Percentiles rank a stretch among this genome's conserved stretches.
Evolutionary conservation across 1,140 invertebrate genomes (phyloP).

Genomic region (Geopemphigus sp.): DNA sequence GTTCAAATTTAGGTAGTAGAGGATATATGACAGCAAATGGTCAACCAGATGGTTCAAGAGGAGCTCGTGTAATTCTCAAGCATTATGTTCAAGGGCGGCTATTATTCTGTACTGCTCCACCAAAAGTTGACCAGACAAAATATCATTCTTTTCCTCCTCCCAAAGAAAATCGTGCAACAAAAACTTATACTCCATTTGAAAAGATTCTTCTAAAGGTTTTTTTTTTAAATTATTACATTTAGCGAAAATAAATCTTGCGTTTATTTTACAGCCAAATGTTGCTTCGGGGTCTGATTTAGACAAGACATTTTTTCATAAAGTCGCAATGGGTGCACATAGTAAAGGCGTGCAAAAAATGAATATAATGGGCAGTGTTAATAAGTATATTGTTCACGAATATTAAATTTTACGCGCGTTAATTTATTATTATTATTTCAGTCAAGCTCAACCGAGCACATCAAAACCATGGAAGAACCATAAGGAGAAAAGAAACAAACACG

Average conservation of each 20-base stretch:
- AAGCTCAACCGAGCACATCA: constrained; percentile 16
- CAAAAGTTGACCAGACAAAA: constrained; percentile 65
- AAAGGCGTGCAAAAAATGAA: constrained; percentile 48
- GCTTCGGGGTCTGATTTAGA: constrained; percentile 42
- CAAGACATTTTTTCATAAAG: constrained; percentile 35
- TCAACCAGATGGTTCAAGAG: constrained; percentile 86
- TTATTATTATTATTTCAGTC: background rate
- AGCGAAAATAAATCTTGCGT: constrained; percentile 57
- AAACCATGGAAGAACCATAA: constrained; percentile 63
- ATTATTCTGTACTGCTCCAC: constrained; percentile 81
- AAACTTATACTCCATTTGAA: constrained; percentile 44
- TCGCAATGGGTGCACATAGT: constrained; percentile 31
- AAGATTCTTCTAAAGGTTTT: constrained; percentile 42
- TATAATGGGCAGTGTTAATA: constrained; percentile 44
- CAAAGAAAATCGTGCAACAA: constrained; percentile 53
- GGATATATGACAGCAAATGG: constrained; percentile 96
- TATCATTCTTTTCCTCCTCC: constrained; percentile 65
- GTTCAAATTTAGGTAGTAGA: constrained; percentile 68
- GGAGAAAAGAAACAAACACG: constrained; percentile 61
- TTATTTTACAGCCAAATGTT: constrained; percentile 37
- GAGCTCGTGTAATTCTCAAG: constrained; percentile 86
- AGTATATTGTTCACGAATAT: constrained; percentile 10
- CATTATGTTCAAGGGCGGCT: constrained; percentile 90
- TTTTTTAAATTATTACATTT: constrained; percentile 59
- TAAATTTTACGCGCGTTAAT: background rate